Evolutionary conservation across 2,888 invertebrate genomes (phyloP), one percentile per base, ranked within the genome.

Genomic region (Trichogramma dendrolimi): DNA sequence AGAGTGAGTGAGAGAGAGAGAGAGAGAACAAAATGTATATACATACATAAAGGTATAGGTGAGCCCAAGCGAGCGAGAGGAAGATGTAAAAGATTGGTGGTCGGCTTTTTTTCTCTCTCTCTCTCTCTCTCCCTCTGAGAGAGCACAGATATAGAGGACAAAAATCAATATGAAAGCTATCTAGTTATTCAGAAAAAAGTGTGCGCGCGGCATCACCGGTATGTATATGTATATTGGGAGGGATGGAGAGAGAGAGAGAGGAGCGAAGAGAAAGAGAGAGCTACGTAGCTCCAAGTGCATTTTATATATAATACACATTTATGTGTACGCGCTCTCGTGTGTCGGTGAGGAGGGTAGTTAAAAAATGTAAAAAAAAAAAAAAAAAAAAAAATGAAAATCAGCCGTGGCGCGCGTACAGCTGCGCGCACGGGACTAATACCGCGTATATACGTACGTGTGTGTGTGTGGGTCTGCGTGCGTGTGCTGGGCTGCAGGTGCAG

Each of bases 111-210:
- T 27, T 27, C 3, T 3, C 73, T 72, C 72, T 71, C 75, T 46
- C n/a, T 46, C 14, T 50, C 50, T 50, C 27, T 27, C 27, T 27
- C 27, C 27, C 27, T 27, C 27, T 27, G n/a, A 50, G 14, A 10
- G 73, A 75, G 76, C 76, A 72, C n/a, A n/a, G n/a, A n/a, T n/a
- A n/a, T n/a, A n/a, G n/a, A 79, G 77, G 77, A 78, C 78, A 78
- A 78, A 78, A 79, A 78, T 77, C 78, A 77, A 79, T 78, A 78
- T 77, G 76, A 77, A 77, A 77, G 77, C 71, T 69, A 71, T 72
- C 69, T 46, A 8, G 8, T 11, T 46, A 8, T 46, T 11, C n/a
- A 27, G 27, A 27, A 27, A 27, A 27, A 27, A 27, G 27, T 27
- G 27, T 27, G 27, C 27, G 27, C 40, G 39, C 50, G 8, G 43